phyloP scores from a whole-genome alignment of 2,797 vertebrate species.

The Sylvia borin region DNA sequence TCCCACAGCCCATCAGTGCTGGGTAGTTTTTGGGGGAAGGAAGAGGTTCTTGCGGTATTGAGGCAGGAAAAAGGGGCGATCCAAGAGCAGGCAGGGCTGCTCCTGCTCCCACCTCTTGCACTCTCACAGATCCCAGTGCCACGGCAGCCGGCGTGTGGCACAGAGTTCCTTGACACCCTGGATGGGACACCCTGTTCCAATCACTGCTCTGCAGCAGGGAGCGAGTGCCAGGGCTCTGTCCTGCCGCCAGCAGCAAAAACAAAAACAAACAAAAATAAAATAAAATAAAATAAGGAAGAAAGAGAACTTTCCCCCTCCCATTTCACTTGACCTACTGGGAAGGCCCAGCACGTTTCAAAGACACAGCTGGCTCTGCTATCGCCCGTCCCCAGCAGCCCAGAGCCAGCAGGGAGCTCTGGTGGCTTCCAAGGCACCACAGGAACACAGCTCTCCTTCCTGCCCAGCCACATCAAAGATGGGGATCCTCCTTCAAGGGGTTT shows the following conservation, averaged over 20 bases:
- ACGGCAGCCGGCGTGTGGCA: accelerated
- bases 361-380: background rate
- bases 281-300: background rate
- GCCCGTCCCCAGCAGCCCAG: background rate
- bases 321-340: background rate
- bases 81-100: background rate
- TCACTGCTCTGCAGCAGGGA: background rate
- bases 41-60: background rate
- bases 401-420: background rate
- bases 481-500: background rate
- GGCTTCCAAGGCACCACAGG: background rate
- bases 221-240: background rate
- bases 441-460: background rate
- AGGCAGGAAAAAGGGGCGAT: background rate
- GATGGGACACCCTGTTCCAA: background rate
- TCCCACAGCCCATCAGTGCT: accelerated
- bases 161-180: accelerated
- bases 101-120: background rate
- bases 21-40: background rate
- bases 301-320: background rate
- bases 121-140: background rate
- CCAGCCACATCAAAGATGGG: background rate
- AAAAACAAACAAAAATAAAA: background rate
- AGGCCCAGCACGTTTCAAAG: background rate
- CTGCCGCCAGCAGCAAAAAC: background rate